Base-by-base conservation (phyloP, 2,797 vertebrate species). In the Falco novaeseelandiae region DNA sequence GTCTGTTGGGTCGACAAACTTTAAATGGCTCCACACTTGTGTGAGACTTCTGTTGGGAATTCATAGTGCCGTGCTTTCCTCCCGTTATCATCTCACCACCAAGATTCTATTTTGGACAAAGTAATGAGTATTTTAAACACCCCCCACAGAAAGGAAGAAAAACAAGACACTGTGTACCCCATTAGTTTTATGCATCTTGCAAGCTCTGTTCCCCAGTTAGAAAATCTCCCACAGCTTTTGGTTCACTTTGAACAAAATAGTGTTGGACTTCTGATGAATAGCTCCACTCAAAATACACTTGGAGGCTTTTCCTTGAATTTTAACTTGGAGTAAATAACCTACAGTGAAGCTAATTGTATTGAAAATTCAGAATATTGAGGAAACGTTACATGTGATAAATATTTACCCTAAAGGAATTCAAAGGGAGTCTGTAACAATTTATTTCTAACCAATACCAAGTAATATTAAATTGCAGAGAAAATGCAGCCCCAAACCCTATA, bases 321-420 rank as follows among this genome's bases (percentile, higher is more conserved):
- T 95, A 96, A 97, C 93, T 97, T 89, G 93, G 87, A 96, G 96
- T 96, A 96, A 97, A 97, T 93, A 96, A 97, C 95, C 96, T 95
- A 96, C 92, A 92, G 95, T 87, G 96, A 96, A 94, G 95, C 94
- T 97, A 97, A 97, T 96, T 96, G 95, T 96, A 97, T 82, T 96
- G 96, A 97, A 97, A 97, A 96, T 92, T 70, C 94, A 89, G 87
- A 96, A 91, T 95, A 97, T 97, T 95, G 97, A 97, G 93, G 95
- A 97, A 97, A 96, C 3, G 94, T 97, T 97, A 95, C 76, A 70
- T 92, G 90, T 97, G 96, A 97, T 95, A 97, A 97, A 96, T 97
- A 97, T 96, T 96, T 94, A 96, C 97, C 97, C 95, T 96, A 58
- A 96, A 94, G 94, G 93, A 95, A 96, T 93, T 96, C 94, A 86